Conservation (phyloP, 2,888 invertebrate species). For the Hanleya hanleyi region DNA sequence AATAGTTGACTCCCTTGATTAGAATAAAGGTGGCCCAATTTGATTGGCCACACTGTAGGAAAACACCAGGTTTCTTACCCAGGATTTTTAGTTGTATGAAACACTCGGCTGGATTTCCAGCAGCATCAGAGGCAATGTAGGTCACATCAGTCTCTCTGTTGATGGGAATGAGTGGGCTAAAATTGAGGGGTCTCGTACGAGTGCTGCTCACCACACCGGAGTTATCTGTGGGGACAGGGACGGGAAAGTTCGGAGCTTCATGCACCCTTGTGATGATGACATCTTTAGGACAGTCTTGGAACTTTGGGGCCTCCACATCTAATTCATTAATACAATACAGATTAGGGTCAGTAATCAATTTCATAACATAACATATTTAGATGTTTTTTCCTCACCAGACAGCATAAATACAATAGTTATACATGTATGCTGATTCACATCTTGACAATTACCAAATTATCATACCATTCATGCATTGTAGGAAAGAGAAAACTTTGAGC, state of each 20-base stretch:
- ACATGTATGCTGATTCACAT: too few species aligned
- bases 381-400: too few species aligned
- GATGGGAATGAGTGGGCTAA: slow-evolving; percentile 24
- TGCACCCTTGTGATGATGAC: slow-evolving; percentile 25
- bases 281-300: slow-evolving; percentile 39
- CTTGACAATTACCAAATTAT: too few species aligned
- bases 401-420: too few species aligned
- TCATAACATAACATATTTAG: too few species aligned
- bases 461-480: too few species aligned
- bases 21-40: too few species aligned
- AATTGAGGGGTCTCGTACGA: slow-evolving; percentile 30
- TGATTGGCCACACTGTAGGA: too few species aligned
- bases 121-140: slow-evolving; percentile 40
- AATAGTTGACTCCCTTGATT: too few species aligned
- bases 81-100: slow-evolving; percentile 35
- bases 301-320: slow-evolving; percentile 44
- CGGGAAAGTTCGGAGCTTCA: slow-evolving; percentile 13
- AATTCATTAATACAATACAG: slow-evolving; percentile 12
- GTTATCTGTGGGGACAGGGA: slow-evolving; percentile 41
- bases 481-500: too few species aligned
- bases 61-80: slow-evolving; percentile 42
- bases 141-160: slow-evolving; percentile 23
- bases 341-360: too few species aligned
- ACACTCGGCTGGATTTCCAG: slow-evolving; percentile 36
- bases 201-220: slow-evolving; percentile 19